A percentile compares a stretch with the other conserved stretches of the same genome.
Evolutionary conservation across 2,113 vertebrate species (phyloP).

Genomic region (Epinephelus lanceolatus): DNA sequence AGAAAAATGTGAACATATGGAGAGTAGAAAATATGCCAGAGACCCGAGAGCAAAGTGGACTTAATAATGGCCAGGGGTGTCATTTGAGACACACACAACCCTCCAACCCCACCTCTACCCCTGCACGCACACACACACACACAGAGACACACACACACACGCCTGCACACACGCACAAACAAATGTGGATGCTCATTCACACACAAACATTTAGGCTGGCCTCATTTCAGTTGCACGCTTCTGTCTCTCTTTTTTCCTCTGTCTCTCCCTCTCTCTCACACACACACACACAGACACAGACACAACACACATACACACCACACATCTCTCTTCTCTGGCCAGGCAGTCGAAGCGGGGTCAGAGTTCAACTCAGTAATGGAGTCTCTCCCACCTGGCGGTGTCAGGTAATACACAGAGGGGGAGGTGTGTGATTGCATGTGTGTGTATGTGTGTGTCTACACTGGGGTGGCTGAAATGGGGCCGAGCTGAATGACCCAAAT

Average conservation of each 20-base stretch:
- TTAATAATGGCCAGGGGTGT: conserved; percentile 73
- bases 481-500: conserved; percentile 78
- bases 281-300: conserved; percentile 33
- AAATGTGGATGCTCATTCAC: conserved; percentile 39
- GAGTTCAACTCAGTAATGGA: conserved; percentile 79
- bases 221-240: conserved; percentile 60
- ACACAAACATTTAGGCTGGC: conserved; percentile 63
- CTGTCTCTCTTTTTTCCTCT: conserved; percentile 17
- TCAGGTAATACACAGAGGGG: conserved; percentile 78
- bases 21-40: conserved; percentile 69
- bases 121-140: neutral
- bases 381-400: conserved; percentile 78
- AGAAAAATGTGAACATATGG: conserved; percentile 74
- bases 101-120: conserved; percentile 10
- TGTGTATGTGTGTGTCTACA: conserved; percentile 32
- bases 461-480: conserved; percentile 69
- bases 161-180: conserved; percentile 24
- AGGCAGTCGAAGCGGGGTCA: conserved; percentile 69
- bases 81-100: conserved; percentile 59
- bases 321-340: conserved; percentile 59
- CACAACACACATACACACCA: conserved; percentile 22
- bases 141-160: conserved; percentile 4
- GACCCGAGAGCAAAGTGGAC: conserved; percentile 65
- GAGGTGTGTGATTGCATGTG: conserved; percentile 42
- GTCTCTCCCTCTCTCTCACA: neutral